A percentile compares a stretch with the other conserved stretches of the same genome.
Evolutionary conservation across 2,888 invertebrate species (phyloP).

Genomic region (Pycnomerus fuliginosus): DNA sequence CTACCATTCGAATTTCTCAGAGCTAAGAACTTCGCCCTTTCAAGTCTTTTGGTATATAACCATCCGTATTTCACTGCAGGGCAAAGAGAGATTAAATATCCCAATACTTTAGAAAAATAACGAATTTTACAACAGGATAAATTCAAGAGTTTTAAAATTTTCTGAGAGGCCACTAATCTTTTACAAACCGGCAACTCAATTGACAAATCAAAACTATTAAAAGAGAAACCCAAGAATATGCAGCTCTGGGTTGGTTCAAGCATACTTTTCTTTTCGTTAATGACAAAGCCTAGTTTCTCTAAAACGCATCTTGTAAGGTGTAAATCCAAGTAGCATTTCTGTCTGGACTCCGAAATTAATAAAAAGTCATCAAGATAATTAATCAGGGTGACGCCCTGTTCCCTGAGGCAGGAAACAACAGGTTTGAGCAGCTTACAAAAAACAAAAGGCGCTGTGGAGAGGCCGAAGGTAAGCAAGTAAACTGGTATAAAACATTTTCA

Average conservation of each 20-base stretch:
- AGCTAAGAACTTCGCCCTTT: constrained; percentile 3
- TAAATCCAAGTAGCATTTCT: too few relatives aligned
- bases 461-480: too few relatives aligned
- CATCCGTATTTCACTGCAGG: constrained; percentile 29
- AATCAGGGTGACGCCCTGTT: too few relatives aligned
- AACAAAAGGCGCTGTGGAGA: too few relatives aligned
- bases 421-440: too few relatives aligned
- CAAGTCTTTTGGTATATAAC: constrained; percentile 13
- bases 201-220: constrained; percentile 4
- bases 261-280: too few relatives aligned
- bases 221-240: constrained; percentile 7
- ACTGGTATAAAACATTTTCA: too few relatives aligned
- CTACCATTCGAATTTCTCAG: constrained; percentile 1
- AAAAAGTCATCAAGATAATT: too few relatives aligned
- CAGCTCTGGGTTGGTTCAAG: background rate
- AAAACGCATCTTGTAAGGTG: too few relatives aligned
- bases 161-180: background rate
- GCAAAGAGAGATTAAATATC: constrained; percentile 20
- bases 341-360: too few relatives aligned
- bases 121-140: constrained; percentile 9
- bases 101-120: constrained; percentile 4
- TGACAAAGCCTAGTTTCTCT: too few relatives aligned
- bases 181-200: background rate
- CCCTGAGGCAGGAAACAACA: too few relatives aligned
- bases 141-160: background rate